Evolutionary conservation across 2,888 invertebrate genomes (phyloP).

Genomic region (Brachyptera putata): DNA sequence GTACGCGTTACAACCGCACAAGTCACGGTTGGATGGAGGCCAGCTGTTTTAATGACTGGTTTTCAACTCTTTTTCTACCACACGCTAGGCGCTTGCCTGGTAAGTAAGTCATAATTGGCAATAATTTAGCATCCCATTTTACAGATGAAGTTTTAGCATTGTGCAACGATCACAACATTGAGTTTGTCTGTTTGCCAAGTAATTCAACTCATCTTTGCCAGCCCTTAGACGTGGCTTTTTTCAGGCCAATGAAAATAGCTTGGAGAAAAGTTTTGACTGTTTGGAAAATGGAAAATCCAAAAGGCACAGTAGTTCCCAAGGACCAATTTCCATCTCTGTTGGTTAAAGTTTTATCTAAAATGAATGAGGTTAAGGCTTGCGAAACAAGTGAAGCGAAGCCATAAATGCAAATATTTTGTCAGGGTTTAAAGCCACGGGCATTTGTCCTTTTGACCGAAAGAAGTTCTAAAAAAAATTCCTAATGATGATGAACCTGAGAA

Average conservation of each 20-base stretch:
- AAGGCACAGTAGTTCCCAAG: slow-evolving; percentile 20
- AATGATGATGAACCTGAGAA: neutral
- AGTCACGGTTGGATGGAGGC: slow-evolving; percentile 40
- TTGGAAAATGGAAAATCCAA: slow-evolving; percentile 29
- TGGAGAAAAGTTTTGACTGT: slow-evolving; percentile 29
- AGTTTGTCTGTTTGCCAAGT: slow-evolving; percentile 40
- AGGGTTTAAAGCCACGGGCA: neutral
- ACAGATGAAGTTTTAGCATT: slow-evolving; percentile 35
- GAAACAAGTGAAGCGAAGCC: neutral
- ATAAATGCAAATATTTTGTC: neutral
- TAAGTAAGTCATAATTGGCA: slow-evolving; percentile 39
- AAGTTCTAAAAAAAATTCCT: neutral
- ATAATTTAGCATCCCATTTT: slow-evolving; percentile 38
- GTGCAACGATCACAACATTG: slow-evolving; percentile 40
- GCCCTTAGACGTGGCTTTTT: slow-evolving; percentile 33
- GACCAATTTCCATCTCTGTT: slow-evolving; percentile 2
- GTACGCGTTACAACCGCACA: slow-evolving; percentile 33
- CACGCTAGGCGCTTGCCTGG: slow-evolving; percentile 3
- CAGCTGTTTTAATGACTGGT: slow-evolving; percentile 39
- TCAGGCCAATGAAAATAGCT: slow-evolving; percentile 31
- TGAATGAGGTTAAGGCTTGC: neutral
- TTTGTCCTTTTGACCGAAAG: neutral
- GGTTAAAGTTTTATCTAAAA: neutral
- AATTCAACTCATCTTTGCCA: slow-evolving; percentile 33
- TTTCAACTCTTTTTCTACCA: slow-evolving; percentile 31